Percentiles rank a stretch among this genome's conserved stretches.
Evolutionary conservation across 2,113 vertebrate genomes (phyloP).

Genomic region (Podiceps cristatus): DNA sequence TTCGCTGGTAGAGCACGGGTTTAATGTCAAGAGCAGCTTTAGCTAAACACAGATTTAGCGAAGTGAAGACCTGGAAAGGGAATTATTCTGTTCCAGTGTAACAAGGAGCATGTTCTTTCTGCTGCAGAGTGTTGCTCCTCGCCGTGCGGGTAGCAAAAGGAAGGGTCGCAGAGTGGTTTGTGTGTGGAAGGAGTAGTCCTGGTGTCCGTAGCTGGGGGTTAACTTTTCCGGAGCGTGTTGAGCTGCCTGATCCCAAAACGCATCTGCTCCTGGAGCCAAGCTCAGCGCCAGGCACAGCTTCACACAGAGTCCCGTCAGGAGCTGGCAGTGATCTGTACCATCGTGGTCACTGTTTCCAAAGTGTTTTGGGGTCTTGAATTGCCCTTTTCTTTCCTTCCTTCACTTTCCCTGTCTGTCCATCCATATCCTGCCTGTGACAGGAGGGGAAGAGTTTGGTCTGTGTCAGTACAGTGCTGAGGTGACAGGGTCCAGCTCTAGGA

Average conservation of each 20-base stretch:
- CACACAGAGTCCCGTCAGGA: background rate
- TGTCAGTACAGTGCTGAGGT: accelerated
- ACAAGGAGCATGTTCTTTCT: background rate
- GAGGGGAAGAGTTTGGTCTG: background rate
- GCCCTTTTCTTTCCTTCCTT: background rate
- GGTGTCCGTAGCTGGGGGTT: background rate
- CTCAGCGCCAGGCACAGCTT: background rate
- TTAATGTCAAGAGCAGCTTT: background rate
- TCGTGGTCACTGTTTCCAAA: accelerated
- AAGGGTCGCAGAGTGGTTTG: accelerated
- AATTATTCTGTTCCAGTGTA: background rate
- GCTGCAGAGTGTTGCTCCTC: background rate
- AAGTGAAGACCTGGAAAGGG: background rate
- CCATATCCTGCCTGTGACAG: accelerated
- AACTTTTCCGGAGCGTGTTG: accelerated
- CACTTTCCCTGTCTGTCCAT: accelerated
- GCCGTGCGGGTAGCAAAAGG: accelerated
- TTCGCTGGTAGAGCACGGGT: background rate
- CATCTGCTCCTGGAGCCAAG: accelerated
- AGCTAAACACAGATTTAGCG: background rate
- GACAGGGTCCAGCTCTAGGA: background rate
- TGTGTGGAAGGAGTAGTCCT: accelerated
- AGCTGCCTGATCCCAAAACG: background rate
- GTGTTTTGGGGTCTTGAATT: background rate
- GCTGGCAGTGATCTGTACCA: background rate